Percentiles rank a stretch among this genome's conserved stretches.
phyloP scores from a whole-genome alignment of 2,888 invertebrate species.

The Polymixis flavicincta region DNA sequence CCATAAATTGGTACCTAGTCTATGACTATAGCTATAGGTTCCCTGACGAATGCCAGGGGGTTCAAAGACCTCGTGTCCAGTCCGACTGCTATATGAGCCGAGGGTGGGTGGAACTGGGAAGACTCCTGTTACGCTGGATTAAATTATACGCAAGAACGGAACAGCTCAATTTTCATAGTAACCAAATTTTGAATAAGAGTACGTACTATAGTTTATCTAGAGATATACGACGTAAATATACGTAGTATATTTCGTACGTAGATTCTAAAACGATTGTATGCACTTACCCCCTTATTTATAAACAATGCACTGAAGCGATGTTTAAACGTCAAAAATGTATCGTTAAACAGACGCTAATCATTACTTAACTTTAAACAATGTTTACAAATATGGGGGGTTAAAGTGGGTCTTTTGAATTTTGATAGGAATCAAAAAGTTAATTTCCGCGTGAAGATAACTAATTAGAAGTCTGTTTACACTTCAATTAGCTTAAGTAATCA shows the following conservation, averaged over 20 bases:
- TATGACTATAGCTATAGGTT: conserved; percentile 33
- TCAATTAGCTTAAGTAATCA: conserved; percentile 18
- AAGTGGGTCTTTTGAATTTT: not conserved
- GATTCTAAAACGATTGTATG: not conserved
- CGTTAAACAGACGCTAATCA: too few relatives aligned
- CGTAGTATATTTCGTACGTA: conserved; percentile 6
- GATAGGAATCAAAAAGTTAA: not conserved
- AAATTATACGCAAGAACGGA: conserved; percentile 48
- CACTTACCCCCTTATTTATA: too few relatives aligned
- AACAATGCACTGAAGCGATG: too few relatives aligned
- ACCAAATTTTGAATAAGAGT: conserved; percentile 32
- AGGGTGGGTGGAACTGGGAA: conserved; percentile 50
- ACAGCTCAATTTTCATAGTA: conserved; percentile 47
- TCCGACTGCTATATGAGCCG: conserved; percentile 50
- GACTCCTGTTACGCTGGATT: conserved; percentile 40
- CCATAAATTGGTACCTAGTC: conserved; percentile 35
- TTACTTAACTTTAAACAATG: too few relatives aligned
- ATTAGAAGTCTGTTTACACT: conserved; percentile 9
- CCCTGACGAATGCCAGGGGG: conserved; percentile 49
- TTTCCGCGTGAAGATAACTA: not conserved
- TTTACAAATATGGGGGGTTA: too few relatives aligned
- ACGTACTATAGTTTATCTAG: conserved; percentile 15
- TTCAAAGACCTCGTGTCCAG: conserved; percentile 59
- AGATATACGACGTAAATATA: conserved; percentile 1
- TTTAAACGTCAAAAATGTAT: too few relatives aligned